Evolutionary conservation across 2,113 vertebrate genomes (phyloP).

Genomic region (Scopus umbretta): DNA sequence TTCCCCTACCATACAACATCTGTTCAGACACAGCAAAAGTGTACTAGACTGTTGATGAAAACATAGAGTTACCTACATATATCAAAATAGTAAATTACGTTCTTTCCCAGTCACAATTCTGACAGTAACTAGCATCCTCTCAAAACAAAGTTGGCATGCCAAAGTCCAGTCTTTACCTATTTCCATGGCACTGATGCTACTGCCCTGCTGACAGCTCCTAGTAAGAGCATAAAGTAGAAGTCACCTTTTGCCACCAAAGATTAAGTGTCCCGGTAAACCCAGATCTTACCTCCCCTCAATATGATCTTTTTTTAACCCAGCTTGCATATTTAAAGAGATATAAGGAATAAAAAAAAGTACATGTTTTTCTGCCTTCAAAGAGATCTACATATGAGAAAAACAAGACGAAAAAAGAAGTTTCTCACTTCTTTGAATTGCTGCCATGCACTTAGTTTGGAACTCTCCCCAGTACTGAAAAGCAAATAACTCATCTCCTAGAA

Average conservation of each 20-base stretch:
- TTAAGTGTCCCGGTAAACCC: not conserved
- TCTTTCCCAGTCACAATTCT: not conserved
- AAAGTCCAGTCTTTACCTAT: not conserved
- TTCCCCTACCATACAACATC: not conserved
- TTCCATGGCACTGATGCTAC: not conserved
- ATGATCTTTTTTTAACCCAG: not conserved
- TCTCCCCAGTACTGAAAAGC: not conserved
- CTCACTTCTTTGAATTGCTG: not conserved
- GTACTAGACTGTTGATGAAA: not conserved
- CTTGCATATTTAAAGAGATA: not conserved
- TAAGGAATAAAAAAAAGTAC: not conserved
- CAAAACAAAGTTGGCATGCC: not conserved
- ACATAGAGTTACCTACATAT: not conserved
- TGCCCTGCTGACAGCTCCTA: not conserved
- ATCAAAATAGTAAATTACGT: not conserved
- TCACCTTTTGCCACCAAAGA: not conserved
- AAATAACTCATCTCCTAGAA: not conserved
- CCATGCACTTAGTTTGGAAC: not conserved
- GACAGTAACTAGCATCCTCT: not conserved
- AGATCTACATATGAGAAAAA: not conserved
- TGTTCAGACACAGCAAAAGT: not conserved
- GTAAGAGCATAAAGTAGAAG: not conserved
- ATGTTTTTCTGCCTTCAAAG: not conserved
- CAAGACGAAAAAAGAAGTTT: not conserved
- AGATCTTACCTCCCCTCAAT: not conserved